Conservation (phyloP, 2,888 invertebrate species). For the Chironomus tentans region DNA sequence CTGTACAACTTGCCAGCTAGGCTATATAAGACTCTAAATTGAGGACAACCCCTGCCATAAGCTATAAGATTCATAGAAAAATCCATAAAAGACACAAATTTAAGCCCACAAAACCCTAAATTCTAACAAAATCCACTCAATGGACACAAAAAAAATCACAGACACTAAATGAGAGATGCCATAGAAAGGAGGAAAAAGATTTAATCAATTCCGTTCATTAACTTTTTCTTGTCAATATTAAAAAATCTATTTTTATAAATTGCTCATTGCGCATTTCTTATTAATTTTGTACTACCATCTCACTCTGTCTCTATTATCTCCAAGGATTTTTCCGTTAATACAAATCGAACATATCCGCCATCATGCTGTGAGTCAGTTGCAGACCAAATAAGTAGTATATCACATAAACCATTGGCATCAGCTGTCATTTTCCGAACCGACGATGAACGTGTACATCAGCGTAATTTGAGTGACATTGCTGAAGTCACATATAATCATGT, state of each 20-base stretch:
- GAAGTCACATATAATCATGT: slow-evolving; percentile 31
- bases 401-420: slow-evolving; percentile 31
- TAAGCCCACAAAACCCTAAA: too few relatives aligned
- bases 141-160: background rate
- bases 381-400: slow-evolving; percentile 31
- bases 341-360: slow-evolving; percentile 31
- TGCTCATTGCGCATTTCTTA: background rate
- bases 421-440: slow-evolving; percentile 31
- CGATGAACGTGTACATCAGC: slow-evolving; percentile 29
- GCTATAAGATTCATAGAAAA: too few relatives aligned
- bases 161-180: background rate
- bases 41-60: too few relatives aligned
- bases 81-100: too few relatives aligned
- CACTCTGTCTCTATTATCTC: background rate
- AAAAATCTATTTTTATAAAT: background rate
- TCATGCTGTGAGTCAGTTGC: slow-evolving; percentile 31
- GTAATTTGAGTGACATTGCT: slow-evolving; percentile 31
- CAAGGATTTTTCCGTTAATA: slow-evolving; percentile 29
- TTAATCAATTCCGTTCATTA: slow-evolving; percentile 6
- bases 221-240: background rate
- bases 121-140: too few relatives aligned
- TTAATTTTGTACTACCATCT: background rate
- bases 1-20: too few relatives aligned
- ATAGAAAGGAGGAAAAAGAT: background rate
- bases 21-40: too few relatives aligned